Evolutionary conservation across 2,113 vertebrate genomes (phyloP).

Genomic region (Callithrix jacchus): DNA sequence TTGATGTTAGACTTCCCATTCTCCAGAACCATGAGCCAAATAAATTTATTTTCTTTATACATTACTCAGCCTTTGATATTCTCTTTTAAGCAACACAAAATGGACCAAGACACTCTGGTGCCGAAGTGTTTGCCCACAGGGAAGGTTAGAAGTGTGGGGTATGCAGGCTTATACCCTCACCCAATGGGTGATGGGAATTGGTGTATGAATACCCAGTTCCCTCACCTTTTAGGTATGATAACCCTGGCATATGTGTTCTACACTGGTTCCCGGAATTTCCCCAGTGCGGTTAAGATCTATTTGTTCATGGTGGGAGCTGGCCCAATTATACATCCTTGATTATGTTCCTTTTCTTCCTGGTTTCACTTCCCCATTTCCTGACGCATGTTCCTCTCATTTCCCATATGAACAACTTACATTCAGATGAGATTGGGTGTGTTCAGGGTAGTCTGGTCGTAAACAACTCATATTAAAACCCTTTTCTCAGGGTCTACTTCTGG

Average conservation of each 20-base stretch:
- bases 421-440: not conserved
- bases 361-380: not conserved
- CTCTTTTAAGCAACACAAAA: not conserved
- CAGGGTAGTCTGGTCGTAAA: no score
- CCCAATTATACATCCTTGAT: not conserved
- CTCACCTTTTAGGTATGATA: rapidly evolving
- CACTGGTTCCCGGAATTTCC: not conserved
- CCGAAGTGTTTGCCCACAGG: not conserved
- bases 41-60: not conserved
- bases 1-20: not conserved
- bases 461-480: not conserved
- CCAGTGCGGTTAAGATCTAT: no score
- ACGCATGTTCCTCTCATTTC: not conserved
- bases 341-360: not conserved
- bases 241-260: rapidly evolving
- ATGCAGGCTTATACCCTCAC: not conserved
- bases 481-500: not conserved
- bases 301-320: not conserved
- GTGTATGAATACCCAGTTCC: not conserved
- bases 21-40: not conserved
- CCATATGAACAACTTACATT: not conserved
- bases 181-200: not conserved
- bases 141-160: not conserved
- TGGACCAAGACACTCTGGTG: not conserved
- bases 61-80: not conserved